A percentile compares a stretch with the other conserved stretches of the same genome.
Conservation (phyloP, 2,888 invertebrate genomes). For the Coelogynopora nodosa region DNA sequence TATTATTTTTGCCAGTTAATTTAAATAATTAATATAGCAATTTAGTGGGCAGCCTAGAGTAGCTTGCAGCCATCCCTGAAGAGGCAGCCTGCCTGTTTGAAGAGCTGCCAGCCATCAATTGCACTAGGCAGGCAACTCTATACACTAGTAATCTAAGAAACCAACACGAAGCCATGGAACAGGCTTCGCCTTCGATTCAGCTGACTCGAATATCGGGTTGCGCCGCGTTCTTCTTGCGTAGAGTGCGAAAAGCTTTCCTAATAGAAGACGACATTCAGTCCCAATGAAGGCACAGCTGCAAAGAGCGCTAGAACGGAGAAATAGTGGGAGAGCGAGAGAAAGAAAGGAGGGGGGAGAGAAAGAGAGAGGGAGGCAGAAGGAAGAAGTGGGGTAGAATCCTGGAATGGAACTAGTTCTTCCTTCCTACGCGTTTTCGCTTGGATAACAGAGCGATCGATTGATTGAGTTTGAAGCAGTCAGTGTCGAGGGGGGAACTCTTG, state of each 20-base stretch:
- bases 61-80: neutral
- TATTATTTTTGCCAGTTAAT: no score
- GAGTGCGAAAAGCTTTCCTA: slow-evolving; percentile 25
- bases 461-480: neutral
- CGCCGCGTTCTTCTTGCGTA: neutral
- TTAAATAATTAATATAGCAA: neutral
- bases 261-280: neutral
- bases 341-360: neutral
- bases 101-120: no score
- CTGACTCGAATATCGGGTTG: neutral
- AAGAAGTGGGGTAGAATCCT: neutral
- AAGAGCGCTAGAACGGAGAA: no score
- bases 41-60: neutral
- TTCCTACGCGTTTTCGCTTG: neutral
- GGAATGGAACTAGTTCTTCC: no score
- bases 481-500: neutral
- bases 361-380: neutral
- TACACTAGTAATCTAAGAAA: no score
- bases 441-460: neutral
- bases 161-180: no score
- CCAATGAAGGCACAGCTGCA: no score
- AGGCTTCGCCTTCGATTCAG: neutral
- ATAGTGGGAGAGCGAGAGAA: neutral
- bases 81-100: neutral
- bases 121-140: no score